A percentile compares a stretch with the other conserved stretches of the same genome.
These are phyloP conservation scores for Incurvaria masculella DNA, from an alignment of 2,888 invertebrate species.

Conservation along the genomic window DNA sequence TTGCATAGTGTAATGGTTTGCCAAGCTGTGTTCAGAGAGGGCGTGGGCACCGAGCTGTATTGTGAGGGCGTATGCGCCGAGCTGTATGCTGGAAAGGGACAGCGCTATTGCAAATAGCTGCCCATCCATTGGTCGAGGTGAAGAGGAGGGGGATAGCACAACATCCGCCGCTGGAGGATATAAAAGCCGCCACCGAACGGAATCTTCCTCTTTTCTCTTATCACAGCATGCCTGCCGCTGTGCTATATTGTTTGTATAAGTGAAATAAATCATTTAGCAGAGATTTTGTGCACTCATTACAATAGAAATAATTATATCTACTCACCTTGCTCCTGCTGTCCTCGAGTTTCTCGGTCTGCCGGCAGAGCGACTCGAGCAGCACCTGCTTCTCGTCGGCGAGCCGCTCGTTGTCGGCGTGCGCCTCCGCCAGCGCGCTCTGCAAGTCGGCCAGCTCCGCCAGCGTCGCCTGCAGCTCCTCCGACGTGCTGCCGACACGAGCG, in stretches of 20 bases:
- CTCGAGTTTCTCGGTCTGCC: slow-evolving; percentile 89
- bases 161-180: no score
- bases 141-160: no score
- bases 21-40: no score
- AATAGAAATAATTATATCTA: not conserved
- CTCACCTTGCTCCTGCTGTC: slow-evolving; percentile 71
- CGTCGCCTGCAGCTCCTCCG: slow-evolving; percentile 91
- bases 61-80: no score
- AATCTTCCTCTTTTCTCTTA: no score
- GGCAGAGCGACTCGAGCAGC: slow-evolving; percentile 83
- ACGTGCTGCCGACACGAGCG: slow-evolving; percentile 66
- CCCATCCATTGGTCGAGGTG: no score
- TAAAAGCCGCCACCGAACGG: no score
- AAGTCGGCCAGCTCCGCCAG: slow-evolving; percentile 89
- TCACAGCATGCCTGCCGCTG: not conserved
- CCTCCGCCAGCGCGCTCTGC: slow-evolving; percentile 80
- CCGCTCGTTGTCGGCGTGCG: slow-evolving; percentile 85
- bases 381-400: slow-evolving; percentile 87
- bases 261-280: not conserved
- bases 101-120: not conserved
- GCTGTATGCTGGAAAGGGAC: no score
- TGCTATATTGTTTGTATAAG: no score
- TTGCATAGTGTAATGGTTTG: no score
- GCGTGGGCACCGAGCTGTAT: no score
- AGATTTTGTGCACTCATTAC: not conserved